These are phyloP conservation scores for Diadromus collaris DNA, from an alignment of 2,888 invertebrate species.

Conservation along the genomic window DNA sequence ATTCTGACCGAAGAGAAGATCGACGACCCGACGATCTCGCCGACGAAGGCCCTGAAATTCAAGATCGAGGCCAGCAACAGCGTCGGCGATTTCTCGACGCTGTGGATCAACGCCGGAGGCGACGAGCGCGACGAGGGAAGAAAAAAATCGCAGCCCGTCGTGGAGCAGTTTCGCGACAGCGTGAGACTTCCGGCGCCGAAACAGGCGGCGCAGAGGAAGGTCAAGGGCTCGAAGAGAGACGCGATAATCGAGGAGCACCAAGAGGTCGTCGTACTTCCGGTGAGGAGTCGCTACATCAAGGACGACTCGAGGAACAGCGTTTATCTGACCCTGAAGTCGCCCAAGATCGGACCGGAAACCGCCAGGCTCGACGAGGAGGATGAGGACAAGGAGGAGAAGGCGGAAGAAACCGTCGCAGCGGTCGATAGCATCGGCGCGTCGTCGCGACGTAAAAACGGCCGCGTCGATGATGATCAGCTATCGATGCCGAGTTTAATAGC, in stretches of 20 bases:
- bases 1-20: background rate
- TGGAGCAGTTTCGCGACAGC: conserved; percentile 76
- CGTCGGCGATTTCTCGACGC: conserved; percentile 75
- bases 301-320: conserved; percentile 76
- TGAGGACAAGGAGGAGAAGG: conserved; percentile 17
- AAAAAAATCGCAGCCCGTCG: conserved; percentile 22
- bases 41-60: conserved; percentile 61
- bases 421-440: conserved; percentile 29
- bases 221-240: background rate
- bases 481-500: conserved; percentile 31
- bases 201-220: conserved; percentile 18
- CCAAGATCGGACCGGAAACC: conserved; percentile 19
- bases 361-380: conserved; percentile 32
- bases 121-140: conserved; percentile 46
- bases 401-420: background rate
- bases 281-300: conserved; percentile 73
- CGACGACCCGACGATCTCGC: background rate
- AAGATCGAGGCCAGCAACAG: conserved; percentile 77
- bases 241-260: conserved; percentile 63
- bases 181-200: conserved; percentile 73
- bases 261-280: conserved; percentile 73
- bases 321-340: conserved; percentile 73
- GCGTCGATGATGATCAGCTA: conserved; percentile 27
- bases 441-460: conserved; percentile 18
- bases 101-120: conserved; percentile 67